Percentiles rank a stretch among this genome's conserved stretches.
Evolutionary conservation across 2,113 vertebrate species (phyloP).

Genomic region (Poeciliopsis occidentalis): DNA sequence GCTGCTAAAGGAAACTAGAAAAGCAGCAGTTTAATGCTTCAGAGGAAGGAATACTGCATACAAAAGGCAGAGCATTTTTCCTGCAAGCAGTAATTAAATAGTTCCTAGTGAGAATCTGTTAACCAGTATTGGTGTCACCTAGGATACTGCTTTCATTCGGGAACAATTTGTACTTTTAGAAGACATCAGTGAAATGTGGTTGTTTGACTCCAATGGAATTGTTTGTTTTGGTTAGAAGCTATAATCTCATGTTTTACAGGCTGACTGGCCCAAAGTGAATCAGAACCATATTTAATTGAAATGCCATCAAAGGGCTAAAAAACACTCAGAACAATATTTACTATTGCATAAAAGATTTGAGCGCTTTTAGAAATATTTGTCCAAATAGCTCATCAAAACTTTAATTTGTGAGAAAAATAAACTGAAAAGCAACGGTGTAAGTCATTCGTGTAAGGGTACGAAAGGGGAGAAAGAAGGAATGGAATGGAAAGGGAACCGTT

Average conservation of each 20-base stretch:
- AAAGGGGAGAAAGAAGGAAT: too few relatives aligned
- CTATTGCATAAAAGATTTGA: background rate
- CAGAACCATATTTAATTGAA: background rate
- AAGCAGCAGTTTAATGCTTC: background rate
- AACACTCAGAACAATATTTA: background rate
- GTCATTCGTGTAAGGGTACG: background rate
- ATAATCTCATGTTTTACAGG: background rate
- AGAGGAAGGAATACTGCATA: background rate
- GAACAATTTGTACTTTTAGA: background rate
- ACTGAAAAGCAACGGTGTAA: background rate
- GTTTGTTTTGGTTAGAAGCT: background rate
- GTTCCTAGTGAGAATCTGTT: too few relatives aligned
- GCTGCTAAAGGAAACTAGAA: background rate
- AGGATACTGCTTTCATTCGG: too few relatives aligned
- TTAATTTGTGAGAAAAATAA: background rate
- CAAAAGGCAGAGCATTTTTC: too few relatives aligned
- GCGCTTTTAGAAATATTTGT: too few relatives aligned
- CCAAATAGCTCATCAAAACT: background rate
- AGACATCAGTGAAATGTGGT: background rate
- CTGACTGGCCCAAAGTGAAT: background rate
- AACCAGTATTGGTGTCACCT: too few relatives aligned
- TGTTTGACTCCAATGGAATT: background rate
- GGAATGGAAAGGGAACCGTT: background rate
- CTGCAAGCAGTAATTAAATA: too few relatives aligned
- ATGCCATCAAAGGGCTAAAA: background rate